Percentiles rank a stretch among this genome's conserved stretches.
Evolutionary conservation across 2,113 vertebrate species (phyloP).

Genomic region (Globicephala melas): DNA sequence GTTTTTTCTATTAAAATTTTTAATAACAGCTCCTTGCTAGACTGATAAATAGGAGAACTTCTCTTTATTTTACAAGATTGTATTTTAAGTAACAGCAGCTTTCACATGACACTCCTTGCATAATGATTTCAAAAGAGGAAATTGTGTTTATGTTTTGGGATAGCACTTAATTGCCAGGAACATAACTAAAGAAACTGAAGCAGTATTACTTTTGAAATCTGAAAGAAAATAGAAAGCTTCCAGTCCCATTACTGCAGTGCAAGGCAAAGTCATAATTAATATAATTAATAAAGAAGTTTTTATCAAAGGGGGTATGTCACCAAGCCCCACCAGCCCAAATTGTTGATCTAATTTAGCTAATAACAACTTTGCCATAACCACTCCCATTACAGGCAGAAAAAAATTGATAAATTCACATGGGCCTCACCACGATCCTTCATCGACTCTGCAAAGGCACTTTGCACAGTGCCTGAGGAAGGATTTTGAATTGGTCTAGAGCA

Average conservation of each 20-base stretch:
- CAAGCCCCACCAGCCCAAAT: slow-evolving; percentile 53
- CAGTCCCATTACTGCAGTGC: slow-evolving; percentile 34
- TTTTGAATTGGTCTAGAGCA: background rate
- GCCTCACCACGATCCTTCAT: background rate
- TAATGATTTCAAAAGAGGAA: slow-evolving; percentile 61
- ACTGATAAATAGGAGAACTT: background rate
- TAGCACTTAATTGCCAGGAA: slow-evolving; percentile 69
- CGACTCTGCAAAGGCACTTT: background rate
- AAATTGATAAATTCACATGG: background rate
- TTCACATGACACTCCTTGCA: slow-evolving; percentile 16
- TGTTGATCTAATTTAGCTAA: slow-evolving; percentile 58
- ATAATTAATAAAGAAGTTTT: slow-evolving; percentile 64
- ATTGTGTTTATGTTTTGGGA: slow-evolving; percentile 62
- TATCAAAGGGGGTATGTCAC: slow-evolving; percentile 44
- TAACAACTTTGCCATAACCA: slow-evolving; percentile 38
- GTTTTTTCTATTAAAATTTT: slow-evolving; percentile 45
- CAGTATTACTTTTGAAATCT: slow-evolving; percentile 21
- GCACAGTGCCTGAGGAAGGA: background rate
- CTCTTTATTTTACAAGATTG: slow-evolving; percentile 25
- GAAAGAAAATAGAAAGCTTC: slow-evolving; percentile 49
- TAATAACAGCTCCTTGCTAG: slow-evolving; percentile 19
- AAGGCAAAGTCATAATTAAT: slow-evolving; percentile 68
- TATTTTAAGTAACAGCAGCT: slow-evolving; percentile 70
- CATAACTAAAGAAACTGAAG: slow-evolving; percentile 41
- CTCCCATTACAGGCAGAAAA: slow-evolving; percentile 38